phyloP scores from a whole-genome alignment of 2,113 vertebrate species.

The Haplochromis vanheusdeni region DNA sequence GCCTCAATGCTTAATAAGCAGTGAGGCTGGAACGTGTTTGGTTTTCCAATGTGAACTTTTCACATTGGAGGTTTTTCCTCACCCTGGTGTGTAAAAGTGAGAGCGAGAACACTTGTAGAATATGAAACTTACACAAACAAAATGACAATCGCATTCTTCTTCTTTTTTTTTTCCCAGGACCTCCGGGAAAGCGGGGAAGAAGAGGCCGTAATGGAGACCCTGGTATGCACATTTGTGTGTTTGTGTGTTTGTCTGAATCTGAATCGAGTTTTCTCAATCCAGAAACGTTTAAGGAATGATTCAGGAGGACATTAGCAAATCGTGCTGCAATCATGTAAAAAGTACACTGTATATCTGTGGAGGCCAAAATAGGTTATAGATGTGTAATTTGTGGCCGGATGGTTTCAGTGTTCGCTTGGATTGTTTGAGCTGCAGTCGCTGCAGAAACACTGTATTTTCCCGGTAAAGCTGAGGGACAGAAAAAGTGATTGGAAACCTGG shows the following conservation, averaged over 20 bases:
- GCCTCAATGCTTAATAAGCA: conserved; percentile 6
- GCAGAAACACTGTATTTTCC: conserved; percentile 8
- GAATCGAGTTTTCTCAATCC: not conserved
- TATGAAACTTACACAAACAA: conserved; percentile 1
- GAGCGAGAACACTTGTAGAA: not conserved
- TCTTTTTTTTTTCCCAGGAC: conserved; percentile 72
- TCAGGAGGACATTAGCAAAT: conserved; percentile 36
- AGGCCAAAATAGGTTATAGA: conserved; percentile 39
- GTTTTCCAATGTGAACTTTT: conserved; percentile 14
- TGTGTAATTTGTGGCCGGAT: conserved; percentile 48
- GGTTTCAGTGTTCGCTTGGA: conserved; percentile 3
- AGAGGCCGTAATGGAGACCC: conserved; percentile 92
- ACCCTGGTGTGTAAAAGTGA: not conserved
- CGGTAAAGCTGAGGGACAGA: not conserved
- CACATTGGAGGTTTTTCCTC: not conserved
- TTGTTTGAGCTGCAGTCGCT: conserved; percentile 5
- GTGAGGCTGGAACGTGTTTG: not conserved
- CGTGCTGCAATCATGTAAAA: conserved; percentile 28
- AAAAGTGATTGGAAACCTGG: not conserved
- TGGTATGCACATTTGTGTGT: conserved; percentile 77
- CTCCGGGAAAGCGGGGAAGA: conserved; percentile 94
- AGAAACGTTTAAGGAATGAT: conserved; percentile 25
- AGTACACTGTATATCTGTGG: conserved; percentile 39
- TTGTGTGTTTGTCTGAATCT: conserved; percentile 33
- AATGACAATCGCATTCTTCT: conserved; percentile 10